Conservation (phyloP, 2,888 invertebrate species). For the Tethea ocularis region DNA sequence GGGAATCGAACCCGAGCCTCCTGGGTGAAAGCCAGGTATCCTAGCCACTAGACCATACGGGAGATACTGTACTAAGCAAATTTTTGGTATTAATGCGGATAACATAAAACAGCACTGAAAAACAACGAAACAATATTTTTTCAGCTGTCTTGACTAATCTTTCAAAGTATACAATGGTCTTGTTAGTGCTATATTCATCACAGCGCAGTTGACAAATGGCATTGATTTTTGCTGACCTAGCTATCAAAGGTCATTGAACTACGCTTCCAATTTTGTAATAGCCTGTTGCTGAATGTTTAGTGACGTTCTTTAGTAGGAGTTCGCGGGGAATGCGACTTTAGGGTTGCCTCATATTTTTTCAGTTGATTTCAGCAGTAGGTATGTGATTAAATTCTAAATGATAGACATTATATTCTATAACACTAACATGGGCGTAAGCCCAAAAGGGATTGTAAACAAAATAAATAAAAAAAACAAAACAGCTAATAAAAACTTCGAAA, state of each 20-base stretch:
- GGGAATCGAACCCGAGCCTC: conserved; percentile 90
- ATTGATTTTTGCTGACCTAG: conserved; percentile 1
- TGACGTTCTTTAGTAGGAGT: conserved; percentile 13
- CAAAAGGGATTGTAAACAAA: too few relatives aligned
- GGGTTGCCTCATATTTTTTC: not conserved
- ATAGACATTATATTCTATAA: too few relatives aligned
- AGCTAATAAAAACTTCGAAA: not conserved
- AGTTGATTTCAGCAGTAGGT: too few relatives aligned
- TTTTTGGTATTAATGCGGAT: not conserved
- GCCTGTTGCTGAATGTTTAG: conserved; percentile 28
- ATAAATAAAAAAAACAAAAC: too few relatives aligned
- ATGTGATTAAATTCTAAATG: too few relatives aligned
- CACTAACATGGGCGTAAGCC: too few relatives aligned
- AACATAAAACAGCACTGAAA: not conserved
- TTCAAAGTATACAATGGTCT: too few relatives aligned
- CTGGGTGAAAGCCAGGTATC: conserved; percentile 89
- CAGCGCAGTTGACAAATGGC: not conserved
- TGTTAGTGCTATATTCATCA: not conserved
- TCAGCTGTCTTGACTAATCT: not conserved
- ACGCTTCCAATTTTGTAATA: conserved; percentile 9
- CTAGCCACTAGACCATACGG: conserved; percentile 88
- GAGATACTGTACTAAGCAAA: conserved; percentile 35
- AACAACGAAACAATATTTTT: not conserved
- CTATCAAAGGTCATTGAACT: conserved; percentile 2
- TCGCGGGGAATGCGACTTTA: conserved; percentile 9